Evolutionary conservation across 2,113 vertebrate species (phyloP), one percentile per base, ranked within the genome.

Genomic region (Colinus virginianus): DNA sequence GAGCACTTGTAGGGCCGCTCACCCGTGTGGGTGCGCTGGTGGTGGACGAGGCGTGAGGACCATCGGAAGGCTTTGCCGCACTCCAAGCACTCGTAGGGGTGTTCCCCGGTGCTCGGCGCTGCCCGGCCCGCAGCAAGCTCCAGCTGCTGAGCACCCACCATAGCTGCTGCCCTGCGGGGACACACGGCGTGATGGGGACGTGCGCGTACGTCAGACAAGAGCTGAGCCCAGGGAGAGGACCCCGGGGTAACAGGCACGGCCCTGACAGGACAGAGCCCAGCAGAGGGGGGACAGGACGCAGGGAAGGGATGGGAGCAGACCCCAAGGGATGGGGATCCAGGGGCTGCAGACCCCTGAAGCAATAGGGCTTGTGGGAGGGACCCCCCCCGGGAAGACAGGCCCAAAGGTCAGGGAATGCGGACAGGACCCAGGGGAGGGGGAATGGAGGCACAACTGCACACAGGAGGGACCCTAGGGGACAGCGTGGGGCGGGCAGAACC

Each of bases 11-110:
- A 98, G 40, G 98, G 98, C 53, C 98, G 96, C 95, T 99, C 98
- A 0, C 98, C 99, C 1, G 98, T 99, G 96, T 99, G 99, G 23
- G 98, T 98, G 12, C 98, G 98, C 94, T 98, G 98, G 69, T 99
- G 99, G 97, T 99, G 98, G 90, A 63, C 38, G 16, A 63, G 61
- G 25, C 61, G 61, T 7, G 61, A 63, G 25, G 61, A 63, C 61
- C 61, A 63, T 38, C 34, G 26, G 61, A 63, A 63, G 16, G 34
- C 61, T 36, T 63, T 63, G 15, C 61, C 61, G 11, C 99, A 99
- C 90, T 99, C 99, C 83, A 98, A 96, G 42, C 99, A 99, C 96
- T 98, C 98, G 25, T 98, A 99, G 62, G 98, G 98, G 88, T 98
- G 98, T 8, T 98, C 98, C 16, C 98, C 96, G 32, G 98, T 96